Evolutionary conservation across 2,113 vertebrate genomes (phyloP).

Genomic region (Centropus unirufus): DNA sequence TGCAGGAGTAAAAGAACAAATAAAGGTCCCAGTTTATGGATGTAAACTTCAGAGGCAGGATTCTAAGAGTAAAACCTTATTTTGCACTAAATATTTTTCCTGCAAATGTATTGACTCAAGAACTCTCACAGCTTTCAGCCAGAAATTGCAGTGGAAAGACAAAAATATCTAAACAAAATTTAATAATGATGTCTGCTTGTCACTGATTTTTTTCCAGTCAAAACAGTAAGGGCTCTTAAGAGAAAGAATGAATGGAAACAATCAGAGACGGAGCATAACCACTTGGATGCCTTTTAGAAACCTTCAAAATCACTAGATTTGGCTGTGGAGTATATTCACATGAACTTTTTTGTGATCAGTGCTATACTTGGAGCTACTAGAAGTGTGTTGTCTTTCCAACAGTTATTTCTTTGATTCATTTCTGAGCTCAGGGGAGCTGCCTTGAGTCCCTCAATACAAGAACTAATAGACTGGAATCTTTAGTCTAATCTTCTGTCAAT

Average conservation of each 20-base stretch:
- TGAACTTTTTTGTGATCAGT: background rate
- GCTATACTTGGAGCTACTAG: background rate
- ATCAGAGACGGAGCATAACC: background rate
- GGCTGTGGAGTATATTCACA: background rate
- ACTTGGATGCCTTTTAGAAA: background rate
- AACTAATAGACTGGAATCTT: background rate
- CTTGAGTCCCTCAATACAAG: background rate
- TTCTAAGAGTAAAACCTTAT: background rate
- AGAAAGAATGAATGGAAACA: background rate
- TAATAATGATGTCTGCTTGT: background rate
- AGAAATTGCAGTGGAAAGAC: accelerated
- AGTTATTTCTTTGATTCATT: background rate
- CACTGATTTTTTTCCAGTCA: background rate
- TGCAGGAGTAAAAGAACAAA: background rate
- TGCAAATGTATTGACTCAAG: background rate
- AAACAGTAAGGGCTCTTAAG: background rate
- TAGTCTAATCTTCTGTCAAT: background rate
- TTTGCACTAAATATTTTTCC: background rate
- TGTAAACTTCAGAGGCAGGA: background rate
- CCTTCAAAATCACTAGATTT: background rate
- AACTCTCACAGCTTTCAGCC: background rate
- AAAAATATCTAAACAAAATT: background rate
- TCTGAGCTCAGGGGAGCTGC: background rate
- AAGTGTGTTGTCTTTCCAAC: background rate
- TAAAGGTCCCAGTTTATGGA: background rate